phyloP scores from a whole-genome alignment of 2,888 invertebrate genomes.

The Alloscopus bannaensis region DNA sequence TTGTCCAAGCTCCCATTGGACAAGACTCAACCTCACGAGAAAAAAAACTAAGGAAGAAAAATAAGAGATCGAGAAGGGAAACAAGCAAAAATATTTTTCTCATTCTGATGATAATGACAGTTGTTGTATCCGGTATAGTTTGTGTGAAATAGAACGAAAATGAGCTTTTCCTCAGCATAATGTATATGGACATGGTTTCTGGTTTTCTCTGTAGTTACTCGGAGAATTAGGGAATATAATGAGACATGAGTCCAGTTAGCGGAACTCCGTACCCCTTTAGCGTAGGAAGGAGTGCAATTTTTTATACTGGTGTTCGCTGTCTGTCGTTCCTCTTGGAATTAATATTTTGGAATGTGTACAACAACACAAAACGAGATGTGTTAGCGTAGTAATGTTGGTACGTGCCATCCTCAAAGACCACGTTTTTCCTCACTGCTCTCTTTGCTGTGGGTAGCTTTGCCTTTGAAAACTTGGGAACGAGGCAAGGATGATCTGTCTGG shows the following conservation, averaged over 20 bases:
- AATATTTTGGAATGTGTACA: conserved; percentile 17
- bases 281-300: conserved; percentile 31
- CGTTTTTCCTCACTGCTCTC: conserved; percentile 6
- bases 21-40: not conserved
- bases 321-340: conserved; percentile 30
- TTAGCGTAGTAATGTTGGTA: conserved; percentile 49
- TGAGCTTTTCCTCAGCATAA: not conserved
- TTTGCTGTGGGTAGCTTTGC: conserved; percentile 2
- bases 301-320: conserved; percentile 17
- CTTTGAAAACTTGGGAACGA: conserved; percentile 7
- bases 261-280: conserved; percentile 25
- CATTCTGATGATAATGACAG: conserved; percentile 16
- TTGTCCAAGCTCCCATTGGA: not conserved
- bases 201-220: conserved; percentile 5
- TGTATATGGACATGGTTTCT: not conserved
- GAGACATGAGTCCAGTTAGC: conserved; percentile 29
- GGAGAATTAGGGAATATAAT: conserved; percentile 54
- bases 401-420: conserved; percentile 59
- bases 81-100: conserved; percentile 12
- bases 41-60: conserved; percentile 34
- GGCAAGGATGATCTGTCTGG: conserved; percentile 14
- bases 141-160: not conserved
- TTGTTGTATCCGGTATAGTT: conserved; percentile 13
- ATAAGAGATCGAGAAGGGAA: conserved; percentile 3
- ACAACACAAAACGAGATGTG: conserved; percentile 4